A percentile compares a stretch with the other conserved stretches of the same genome.
Conservation (phyloP, 2,113 vertebrate genomes). For the Lagopus muta region DNA sequence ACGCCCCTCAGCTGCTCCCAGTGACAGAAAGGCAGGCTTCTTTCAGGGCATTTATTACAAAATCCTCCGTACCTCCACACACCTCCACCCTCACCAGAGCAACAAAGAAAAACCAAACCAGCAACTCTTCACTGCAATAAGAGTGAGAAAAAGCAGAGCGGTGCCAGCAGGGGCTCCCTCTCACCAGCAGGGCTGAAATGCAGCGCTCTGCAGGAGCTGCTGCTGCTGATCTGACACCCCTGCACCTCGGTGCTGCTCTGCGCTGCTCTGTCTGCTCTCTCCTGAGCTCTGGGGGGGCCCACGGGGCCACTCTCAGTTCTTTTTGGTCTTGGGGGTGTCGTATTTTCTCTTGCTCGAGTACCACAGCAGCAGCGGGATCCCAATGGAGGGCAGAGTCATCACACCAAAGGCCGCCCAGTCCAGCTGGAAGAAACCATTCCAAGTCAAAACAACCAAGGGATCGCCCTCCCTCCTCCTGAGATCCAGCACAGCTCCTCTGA, state of each 20-base stretch:
- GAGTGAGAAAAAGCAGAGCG: neutral
- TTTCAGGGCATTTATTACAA: neutral
- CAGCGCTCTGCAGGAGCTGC: fast-evolving
- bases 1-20: fast-evolving
- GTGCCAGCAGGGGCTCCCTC: neutral
- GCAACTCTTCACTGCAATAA: neutral
- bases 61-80: neutral
- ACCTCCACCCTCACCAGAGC: neutral
- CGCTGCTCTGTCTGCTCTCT: neutral
- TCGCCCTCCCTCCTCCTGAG: neutral
- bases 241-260: fast-evolving
- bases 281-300: neutral
- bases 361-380: slow-evolving; percentile 95
- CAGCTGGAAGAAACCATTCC: slow-evolving; percentile 74
- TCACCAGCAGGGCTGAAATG: neutral
- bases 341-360: slow-evolving; percentile 98
- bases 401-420: slow-evolving; percentile 97
- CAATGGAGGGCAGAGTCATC: slow-evolving; percentile 97
- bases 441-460: neutral
- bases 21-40: neutral
- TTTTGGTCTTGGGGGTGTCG: slow-evolving; percentile 91
- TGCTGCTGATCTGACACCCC: neutral
- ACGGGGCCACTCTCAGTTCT: slow-evolving; percentile 82
- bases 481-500: neutral
- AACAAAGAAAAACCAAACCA: neutral